Evolutionary conservation across 1,140 invertebrate genomes (phyloP).

Genomic region (Dreissena polymorpha): DNA sequence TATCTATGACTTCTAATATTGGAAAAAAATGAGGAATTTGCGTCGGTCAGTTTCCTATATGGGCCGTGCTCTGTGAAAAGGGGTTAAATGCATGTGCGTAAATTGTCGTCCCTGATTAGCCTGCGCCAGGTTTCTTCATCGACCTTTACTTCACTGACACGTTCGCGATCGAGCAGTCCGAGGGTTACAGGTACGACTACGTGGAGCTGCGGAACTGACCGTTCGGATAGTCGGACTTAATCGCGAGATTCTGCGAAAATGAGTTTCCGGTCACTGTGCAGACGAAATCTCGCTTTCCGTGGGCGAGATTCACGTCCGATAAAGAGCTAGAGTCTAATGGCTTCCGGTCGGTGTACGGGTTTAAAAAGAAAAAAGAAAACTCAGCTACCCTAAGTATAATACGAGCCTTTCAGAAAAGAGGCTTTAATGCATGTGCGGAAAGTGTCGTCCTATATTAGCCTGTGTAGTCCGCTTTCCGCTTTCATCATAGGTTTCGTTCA

Average conservation of each 20-base stretch:
- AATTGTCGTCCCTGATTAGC: background rate
- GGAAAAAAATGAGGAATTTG: no score
- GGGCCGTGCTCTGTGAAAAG: background rate
- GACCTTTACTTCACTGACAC: constrained; percentile 90
- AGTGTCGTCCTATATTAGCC: no score
- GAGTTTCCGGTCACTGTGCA: constrained; percentile 89
- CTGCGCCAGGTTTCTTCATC: constrained; percentile 85
- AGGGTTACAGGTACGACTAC: constrained; percentile 89
- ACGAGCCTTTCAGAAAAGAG: no score
- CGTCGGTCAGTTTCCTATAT: no score
- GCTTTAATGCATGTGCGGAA: no score
- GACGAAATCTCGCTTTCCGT: constrained; percentile 88
- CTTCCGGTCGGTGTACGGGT: constrained; percentile 88
- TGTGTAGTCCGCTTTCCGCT: no score
- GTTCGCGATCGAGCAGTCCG: constrained; percentile 88
- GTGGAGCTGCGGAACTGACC: constrained; percentile 89
- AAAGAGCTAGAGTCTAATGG: constrained; percentile 91
- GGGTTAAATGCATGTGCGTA: background rate
- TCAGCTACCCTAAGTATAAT: no score
- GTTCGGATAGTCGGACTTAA: constrained; percentile 89
- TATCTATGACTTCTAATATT: no score
- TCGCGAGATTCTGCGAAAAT: constrained; percentile 87
- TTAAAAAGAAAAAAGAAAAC: constrained; percentile 50
- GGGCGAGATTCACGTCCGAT: constrained; percentile 92
- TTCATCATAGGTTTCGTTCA: no score